Evolutionary conservation across 1,140 invertebrate genomes (phyloP), one percentile per base, ranked within the genome.

Genomic region (Frieseomelitta varia): DNA sequence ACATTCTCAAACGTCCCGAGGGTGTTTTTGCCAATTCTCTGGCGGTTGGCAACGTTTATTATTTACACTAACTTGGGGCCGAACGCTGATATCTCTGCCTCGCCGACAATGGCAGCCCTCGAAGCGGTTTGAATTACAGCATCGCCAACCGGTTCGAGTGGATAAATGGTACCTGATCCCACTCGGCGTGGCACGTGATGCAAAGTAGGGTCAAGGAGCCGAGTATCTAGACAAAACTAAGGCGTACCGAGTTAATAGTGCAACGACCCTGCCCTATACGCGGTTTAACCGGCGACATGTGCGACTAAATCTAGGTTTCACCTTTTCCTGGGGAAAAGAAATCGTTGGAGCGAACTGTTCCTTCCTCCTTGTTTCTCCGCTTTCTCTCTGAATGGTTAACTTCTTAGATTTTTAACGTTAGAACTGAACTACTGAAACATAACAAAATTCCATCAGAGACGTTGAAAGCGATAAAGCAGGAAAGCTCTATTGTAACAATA

Each of bases 121-220:
- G 83, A 86, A 86, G 69, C 67, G 65, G 80, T 63, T 90, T 88
- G 80, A 90, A 90, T 90, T 89, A 90, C 86, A 76, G 61, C 78
- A 81, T 82, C 65, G 88, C 34, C 80, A 79, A 88, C 85, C 81
- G 77, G 88, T 81, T 78, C 68, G 82, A 87, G 79, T 75, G 86
- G 77, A 89, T 90, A 87, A 89, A 90, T 89, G 86, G 71, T 90
- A 90, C 78, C 80, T 83, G 74, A 90, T 90, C 83, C 83, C 71
- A 82, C 65, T 85, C 75, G 69, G 34, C 74, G 56, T 85, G 56
- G 84, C 84, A 79, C 79, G 84, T 79, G 86, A 85, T 88, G 87
- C 71, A 88, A 88, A 88, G 74, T 88, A 79, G 87, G 86, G 75
- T 88, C 83, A 85, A 88, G 78, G 24, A 85, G 72, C 76, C 63